Percentiles rank a stretch among this genome's conserved stretches.
phyloP scores from a whole-genome alignment of 2,113 vertebrate genomes.

The Coreoperca whiteheadi region DNA sequence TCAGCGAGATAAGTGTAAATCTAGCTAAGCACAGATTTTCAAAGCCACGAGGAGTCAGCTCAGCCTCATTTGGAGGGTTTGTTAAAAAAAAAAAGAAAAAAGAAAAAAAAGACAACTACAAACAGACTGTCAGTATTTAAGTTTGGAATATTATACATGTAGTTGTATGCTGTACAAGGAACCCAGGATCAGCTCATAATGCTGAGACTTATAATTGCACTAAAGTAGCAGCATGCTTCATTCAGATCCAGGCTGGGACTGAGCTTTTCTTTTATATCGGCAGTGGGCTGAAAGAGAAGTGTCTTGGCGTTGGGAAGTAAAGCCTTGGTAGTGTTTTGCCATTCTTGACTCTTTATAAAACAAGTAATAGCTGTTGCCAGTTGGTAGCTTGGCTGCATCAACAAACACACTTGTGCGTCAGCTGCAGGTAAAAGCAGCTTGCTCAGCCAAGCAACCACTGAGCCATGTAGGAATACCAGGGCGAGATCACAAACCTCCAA shows the following conservation, averaged over 20 bases:
- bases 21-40: neutral
- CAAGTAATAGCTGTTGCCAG: neutral
- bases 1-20: neutral
- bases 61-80: neutral
- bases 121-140: neutral
- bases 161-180: neutral
- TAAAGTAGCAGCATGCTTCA: neutral
- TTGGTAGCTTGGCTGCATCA: constrained; percentile 18
- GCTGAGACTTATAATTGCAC: neutral
- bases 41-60: neutral
- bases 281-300: neutral
- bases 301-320: neutral
- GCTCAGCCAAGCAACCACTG: constrained; percentile 44
- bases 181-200: neutral
- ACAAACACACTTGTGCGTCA: constrained; percentile 32
- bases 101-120: neutral
- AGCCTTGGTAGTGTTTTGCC: neutral
- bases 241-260: neutral
- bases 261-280: neutral
- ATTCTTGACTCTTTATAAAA: constrained; percentile 12
- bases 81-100: neutral
- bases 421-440: constrained; percentile 53
- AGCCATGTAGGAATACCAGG: constrained; percentile 37
- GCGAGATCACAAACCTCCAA: constrained; percentile 44
- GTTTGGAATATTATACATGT: neutral